Evolutionary conservation across 2,113 vertebrate species (phyloP), one percentile per base, ranked within the genome.

Genomic region (Zosterops pallidus): DNA sequence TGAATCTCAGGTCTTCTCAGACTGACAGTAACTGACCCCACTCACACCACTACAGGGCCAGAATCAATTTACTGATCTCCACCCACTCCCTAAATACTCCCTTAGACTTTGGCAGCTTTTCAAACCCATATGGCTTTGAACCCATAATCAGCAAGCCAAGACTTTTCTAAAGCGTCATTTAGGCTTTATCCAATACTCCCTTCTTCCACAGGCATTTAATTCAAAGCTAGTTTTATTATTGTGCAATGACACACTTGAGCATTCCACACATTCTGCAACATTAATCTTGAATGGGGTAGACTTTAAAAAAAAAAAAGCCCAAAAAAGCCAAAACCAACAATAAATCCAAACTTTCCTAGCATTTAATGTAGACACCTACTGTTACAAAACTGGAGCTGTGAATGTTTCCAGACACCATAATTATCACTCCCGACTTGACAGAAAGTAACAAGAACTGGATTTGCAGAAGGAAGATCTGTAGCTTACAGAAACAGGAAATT

Each of bases 401-500:
- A 89, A 60, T 71, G 49, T 91, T 95, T 92, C 53, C 71, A 83
- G 62, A 65, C 23, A 65, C 26, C 52, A 65, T 0, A 69, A 75
- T 55, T 76, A 88, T 39, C 53, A 59, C 52, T 74, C 28, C 23
- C 44, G 64, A 75, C 37, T 90, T 69, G 69, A 59, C 77, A 95
- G 83, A 93, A 90, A 91, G 59, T 71, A 95, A 77, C 28, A 81
- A 67, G 50, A 92, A 91, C 33, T 62, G 20, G 42, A 74, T 82
- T 77, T 70, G 12, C 63, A 59, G 63, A 82, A 15, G 82, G 63
- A 74, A 83, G 69, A 65, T 35, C 44, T 60, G 11, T 14, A 75
- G n/a, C 50, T 82, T 80, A 83, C 28, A 85, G 42, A 84, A 67
- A 91, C 47, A 96, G 83, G 64, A 96, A 94, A 93, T 65, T 80